Percentiles rank a stretch among this genome's conserved stretches.
Conservation (phyloP, 2,888 invertebrate species). For the Gasteruption jaculator region DNA sequence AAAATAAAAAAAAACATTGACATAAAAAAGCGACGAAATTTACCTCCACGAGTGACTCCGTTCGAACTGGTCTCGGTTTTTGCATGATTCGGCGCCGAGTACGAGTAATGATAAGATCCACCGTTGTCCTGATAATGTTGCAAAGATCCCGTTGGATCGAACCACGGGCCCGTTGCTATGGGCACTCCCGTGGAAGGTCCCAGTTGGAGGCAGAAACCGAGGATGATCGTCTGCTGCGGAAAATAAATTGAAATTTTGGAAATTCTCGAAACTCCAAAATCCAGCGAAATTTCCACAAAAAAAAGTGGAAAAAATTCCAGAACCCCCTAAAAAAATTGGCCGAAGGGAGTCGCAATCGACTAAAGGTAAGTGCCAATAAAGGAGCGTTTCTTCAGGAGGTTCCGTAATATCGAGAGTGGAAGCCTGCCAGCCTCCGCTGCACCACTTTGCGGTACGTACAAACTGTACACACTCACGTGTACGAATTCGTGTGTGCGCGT, state of each 20-base stretch:
- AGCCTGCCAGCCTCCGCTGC: too few species aligned
- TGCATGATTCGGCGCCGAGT: conserved; percentile 62
- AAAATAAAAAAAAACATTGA: too few species aligned
- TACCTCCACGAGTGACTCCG: conserved; percentile 59
- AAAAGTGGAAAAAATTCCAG: conserved; percentile 1
- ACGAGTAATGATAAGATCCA: conserved; percentile 60
- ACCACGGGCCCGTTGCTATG: conserved; percentile 57
- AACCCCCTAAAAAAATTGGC: too few species aligned
- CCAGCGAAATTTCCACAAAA: background rate
- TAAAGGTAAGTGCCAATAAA: too few species aligned
- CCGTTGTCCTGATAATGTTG: conserved; percentile 56
- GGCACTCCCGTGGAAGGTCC: conserved; percentile 25
- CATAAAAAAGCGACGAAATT: too few species aligned
- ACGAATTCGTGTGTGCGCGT: too few species aligned
- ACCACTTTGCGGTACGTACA: too few species aligned
- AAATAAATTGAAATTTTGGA: conserved; percentile 8
- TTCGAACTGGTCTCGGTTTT: conserved; percentile 61
- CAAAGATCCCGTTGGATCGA: conserved; percentile 48
- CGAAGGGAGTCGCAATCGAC: too few species aligned
- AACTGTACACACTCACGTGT: too few species aligned
- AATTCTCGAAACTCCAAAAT: background rate
- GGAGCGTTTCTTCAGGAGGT: too few species aligned
- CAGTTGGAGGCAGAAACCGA: conserved; percentile 20
- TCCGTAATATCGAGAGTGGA: too few species aligned
- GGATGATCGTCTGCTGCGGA: conserved; percentile 26